Conservation (phyloP, 2,888 invertebrate genomes). For the Venustoraphidia nigricollis region DNA sequence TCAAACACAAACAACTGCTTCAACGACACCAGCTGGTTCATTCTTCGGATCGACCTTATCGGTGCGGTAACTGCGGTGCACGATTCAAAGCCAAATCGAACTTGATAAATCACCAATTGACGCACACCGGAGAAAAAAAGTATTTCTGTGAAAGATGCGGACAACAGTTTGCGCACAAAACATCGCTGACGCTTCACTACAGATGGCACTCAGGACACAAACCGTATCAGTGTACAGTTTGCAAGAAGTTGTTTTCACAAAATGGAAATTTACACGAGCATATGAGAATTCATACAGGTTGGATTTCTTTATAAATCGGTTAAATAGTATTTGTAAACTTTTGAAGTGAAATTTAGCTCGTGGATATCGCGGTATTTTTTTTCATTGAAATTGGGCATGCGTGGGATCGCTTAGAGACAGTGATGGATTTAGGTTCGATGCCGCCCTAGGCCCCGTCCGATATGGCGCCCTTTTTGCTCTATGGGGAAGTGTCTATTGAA, state of each 20-base stretch:
- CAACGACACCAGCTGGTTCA: constrained; percentile 68
- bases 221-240: constrained; percentile 49
- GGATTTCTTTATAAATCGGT: not conserved
- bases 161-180: constrained; percentile 60
- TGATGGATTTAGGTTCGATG: no score
- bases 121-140: constrained; percentile 56
- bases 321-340: no score
- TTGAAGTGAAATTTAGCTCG: no score
- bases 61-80: constrained; percentile 41
- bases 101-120: constrained; percentile 52
- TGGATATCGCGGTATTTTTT: no score
- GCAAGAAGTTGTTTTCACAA: constrained; percentile 60
- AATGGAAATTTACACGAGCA: constrained; percentile 66
- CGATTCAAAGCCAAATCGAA: constrained; percentile 59
- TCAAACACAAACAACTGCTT: constrained; percentile 57
- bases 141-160: constrained; percentile 55
- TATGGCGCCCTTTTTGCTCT: no score
- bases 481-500: no score
- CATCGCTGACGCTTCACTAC: constrained; percentile 59
- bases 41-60: constrained; percentile 47
- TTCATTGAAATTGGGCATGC: no score
- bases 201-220: constrained; percentile 54
- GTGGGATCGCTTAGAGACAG: no score
- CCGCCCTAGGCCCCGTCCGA: no score
- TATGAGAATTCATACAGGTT: constrained; percentile 51